phyloP scores from a whole-genome alignment of 2,797 vertebrate genomes.

The Cryptoprocta ferox region DNA sequence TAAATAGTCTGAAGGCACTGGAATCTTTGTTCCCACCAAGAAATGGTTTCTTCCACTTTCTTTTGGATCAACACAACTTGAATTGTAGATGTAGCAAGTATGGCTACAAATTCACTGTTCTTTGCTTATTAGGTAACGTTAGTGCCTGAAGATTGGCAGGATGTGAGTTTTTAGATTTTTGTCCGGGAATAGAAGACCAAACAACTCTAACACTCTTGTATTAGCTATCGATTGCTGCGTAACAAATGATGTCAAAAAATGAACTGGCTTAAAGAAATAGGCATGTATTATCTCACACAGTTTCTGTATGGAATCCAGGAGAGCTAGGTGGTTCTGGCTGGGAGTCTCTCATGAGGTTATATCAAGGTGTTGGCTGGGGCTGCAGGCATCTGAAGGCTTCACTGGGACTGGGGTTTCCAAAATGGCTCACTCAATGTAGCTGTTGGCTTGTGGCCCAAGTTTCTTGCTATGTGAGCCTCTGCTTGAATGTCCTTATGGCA shows the following conservation, averaged over 20 bases:
- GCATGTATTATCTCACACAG: not conserved
- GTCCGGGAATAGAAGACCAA: not conserved
- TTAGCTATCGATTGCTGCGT: not conserved
- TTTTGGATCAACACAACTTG: not conserved
- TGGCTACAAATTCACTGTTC: not conserved
- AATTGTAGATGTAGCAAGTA: not conserved
- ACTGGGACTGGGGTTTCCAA: not conserved
- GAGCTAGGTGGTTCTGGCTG: not conserved
- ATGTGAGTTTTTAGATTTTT: not conserved
- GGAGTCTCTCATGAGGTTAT: not conserved
- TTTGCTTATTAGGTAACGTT: not conserved
- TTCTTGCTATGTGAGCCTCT: conserved; percentile 17
- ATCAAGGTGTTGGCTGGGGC: not conserved
- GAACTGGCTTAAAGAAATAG: not conserved
- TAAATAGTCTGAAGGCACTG: not conserved
- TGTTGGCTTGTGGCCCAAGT: not conserved
- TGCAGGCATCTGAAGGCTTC: not conserved
- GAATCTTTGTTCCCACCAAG: conserved; percentile 29
- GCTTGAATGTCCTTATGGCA: not conserved
- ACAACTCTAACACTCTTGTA: not conserved
- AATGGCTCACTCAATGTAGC: not conserved
- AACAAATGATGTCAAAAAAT: not conserved
- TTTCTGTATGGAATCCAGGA: not conserved
- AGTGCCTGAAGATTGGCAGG: not conserved
- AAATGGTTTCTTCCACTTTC: conserved; percentile 21